Evolutionary conservation across 2,113 vertebrate species (phyloP), one percentile per base, ranked within the genome.

Genomic region (Urocitellus parryii): DNA sequence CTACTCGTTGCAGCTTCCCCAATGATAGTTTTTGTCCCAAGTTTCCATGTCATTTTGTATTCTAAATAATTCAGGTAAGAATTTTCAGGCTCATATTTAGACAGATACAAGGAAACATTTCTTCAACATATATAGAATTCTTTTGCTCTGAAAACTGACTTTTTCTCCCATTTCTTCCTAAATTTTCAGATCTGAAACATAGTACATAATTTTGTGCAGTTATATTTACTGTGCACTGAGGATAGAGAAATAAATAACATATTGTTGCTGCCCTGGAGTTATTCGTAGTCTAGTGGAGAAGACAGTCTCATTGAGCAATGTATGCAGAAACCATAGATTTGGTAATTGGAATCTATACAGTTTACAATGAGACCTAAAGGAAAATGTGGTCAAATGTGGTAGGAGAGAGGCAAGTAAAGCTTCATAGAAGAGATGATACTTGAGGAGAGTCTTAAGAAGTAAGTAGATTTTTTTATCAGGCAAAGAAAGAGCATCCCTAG

Each of bases 141-240:
- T 73, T 94, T 74, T 92, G 32, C 29, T 94, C 48, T 94, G 39
- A 39, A 90, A 63, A 90, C 22, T 24, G 68, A n/a, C 70, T 90
- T 1, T 72, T 63, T 93, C 93, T 81, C 34, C 65, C 72, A 39
- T 91, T 95, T 92, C 61, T 79, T 2, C 56, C 77, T 85, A 70
- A 91, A 79, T 83, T 84, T 93, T 95, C 65, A 79, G 37, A 72
- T 91, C 29, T 76, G 53, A 93, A 96, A 45, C 45, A 45, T 8
- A 45, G 45, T 91, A 77, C 61, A 76, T 86, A 65, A 56, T 48
- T 68, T 93, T 93, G 42, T 78, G 94, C 81, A 79, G 0, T 96
- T 81, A 73, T 0, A 85, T n/a, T 7, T 83, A 32, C 56, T 93
- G 24, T 84, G 45, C n/a, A 32, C 18, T 63, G 61, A 51, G 29